A percentile compares a stretch with the other conserved stretches of the same genome.
These are phyloP conservation scores for Luperina nickerlii DNA, from an alignment of 2,888 invertebrate genomes.

Conservation along the genomic window DNA sequence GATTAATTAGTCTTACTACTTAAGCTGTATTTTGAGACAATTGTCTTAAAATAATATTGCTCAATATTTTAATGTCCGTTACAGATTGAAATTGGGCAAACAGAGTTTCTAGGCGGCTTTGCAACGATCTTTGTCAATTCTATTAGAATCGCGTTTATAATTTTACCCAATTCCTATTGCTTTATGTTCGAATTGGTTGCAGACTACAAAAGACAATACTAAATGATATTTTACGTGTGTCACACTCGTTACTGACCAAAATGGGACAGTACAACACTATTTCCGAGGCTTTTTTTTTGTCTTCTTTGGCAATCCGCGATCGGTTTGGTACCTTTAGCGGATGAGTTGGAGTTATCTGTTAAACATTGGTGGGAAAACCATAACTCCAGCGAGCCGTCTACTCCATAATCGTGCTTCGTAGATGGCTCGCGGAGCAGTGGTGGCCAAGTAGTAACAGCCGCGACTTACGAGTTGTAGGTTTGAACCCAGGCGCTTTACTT, in stretches of 20 bases:
- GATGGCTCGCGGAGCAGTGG: neutral
- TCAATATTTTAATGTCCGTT: neutral
- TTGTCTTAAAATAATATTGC: conserved; percentile 9
- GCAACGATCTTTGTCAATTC: conserved; percentile 21
- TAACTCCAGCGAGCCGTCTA: neutral
- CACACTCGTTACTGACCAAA: neutral
- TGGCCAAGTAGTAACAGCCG: too few relatives aligned
- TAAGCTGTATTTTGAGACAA: neutral
- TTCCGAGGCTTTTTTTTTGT: neutral
- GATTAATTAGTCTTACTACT: neutral
- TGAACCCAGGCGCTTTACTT: too few relatives aligned
- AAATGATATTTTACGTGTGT: neutral
- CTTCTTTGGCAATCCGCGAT: neutral
- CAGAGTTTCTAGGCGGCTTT: conserved; percentile 9
- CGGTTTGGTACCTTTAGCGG: neutral
- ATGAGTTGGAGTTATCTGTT: neutral
- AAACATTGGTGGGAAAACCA: neutral
- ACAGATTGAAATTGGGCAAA: conserved; percentile 12
- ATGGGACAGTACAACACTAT: neutral
- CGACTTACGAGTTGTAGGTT: too few relatives aligned
- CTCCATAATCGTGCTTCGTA: neutral
- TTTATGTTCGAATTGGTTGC: neutral
- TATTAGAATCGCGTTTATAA: neutral
- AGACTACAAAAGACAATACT: neutral
- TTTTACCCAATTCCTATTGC: conserved; percentile 3